A percentile compares a stretch with the other conserved stretches of the same genome.
Evolutionary conservation across 2,113 vertebrate genomes (phyloP).

Genomic region (Microcebus griseorufus): DNA sequence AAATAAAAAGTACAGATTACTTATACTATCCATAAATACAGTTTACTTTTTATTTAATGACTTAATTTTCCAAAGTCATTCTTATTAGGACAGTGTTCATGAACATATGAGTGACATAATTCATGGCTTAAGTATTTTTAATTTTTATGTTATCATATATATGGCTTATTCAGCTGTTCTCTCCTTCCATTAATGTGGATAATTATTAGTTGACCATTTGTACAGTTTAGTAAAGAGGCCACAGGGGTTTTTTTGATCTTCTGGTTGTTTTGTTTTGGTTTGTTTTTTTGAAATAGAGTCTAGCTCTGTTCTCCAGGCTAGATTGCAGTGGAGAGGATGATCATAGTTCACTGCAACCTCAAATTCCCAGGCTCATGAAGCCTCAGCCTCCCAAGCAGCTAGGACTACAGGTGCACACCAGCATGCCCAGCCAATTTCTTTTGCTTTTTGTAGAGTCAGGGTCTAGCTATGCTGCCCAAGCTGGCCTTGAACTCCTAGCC

Average conservation of each 20-base stretch:
- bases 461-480: too few species aligned
- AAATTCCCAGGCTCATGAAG: too few species aligned
- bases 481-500: too few species aligned
- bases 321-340: too few species aligned
- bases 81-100: not conserved
- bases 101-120: not conserved
- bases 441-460: not conserved
- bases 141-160: not conserved
- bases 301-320: too few species aligned
- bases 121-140: not conserved
- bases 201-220: not conserved
- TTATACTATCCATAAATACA: not conserved
- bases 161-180: not conserved
- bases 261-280: too few species aligned
- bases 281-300: too few species aligned
- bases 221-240: not conserved
- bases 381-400: too few species aligned
- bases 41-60: not conserved
- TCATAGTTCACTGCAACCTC: too few species aligned
- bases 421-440: too few species aligned
- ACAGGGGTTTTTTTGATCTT: not conserved
- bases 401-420: too few species aligned
- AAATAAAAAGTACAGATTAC: not conserved
- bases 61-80: constrained; percentile 16
- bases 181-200: not conserved